phyloP scores from a whole-genome alignment of 1,140 invertebrate species.

The Temnothorax nylanderi region DNA sequence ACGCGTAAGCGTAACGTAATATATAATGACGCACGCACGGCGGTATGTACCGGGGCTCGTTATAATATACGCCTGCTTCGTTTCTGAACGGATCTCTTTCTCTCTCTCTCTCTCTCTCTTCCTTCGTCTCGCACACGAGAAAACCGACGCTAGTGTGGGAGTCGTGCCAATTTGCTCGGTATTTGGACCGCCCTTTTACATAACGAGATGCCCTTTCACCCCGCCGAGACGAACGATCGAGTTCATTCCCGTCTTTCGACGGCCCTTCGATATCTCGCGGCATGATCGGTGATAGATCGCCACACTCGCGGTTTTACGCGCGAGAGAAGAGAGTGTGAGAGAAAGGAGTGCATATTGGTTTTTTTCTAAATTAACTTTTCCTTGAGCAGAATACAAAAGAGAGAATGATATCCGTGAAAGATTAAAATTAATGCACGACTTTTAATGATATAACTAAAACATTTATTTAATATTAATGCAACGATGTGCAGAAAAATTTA shows the following conservation, averaged over 20 bases:
- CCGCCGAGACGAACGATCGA: conserved; percentile 60
- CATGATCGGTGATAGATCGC: conserved; percentile 21
- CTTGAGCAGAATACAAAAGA: neutral
- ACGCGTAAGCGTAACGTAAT: conserved; percentile 81
- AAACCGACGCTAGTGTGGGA: conserved; percentile 79
- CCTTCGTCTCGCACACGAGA: conserved; percentile 55
- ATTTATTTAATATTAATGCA: neutral
- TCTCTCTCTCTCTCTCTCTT: neutral
- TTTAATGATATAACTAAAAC: neutral
- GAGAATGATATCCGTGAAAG: neutral
- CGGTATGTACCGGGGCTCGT: conserved; percentile 76
- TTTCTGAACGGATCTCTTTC: conserved; percentile 59
- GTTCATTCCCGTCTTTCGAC: conserved; percentile 37
- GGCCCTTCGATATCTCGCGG: conserved; percentile 52
- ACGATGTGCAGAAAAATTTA: neutral
- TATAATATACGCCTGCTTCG: conserved; percentile 77
- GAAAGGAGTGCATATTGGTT: neutral
- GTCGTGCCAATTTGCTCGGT: conserved; percentile 83
- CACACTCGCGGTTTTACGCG: conserved; percentile 44
- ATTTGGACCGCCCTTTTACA: conserved; percentile 79
- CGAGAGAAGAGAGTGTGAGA: neutral
- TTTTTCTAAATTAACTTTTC: neutral
- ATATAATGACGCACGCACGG: conserved; percentile 78
- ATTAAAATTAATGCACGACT: neutral
- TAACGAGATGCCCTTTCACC: conserved; percentile 75